Conservation (phyloP, 2,797 vertebrate genomes). For the Australoheros facetus region DNA sequence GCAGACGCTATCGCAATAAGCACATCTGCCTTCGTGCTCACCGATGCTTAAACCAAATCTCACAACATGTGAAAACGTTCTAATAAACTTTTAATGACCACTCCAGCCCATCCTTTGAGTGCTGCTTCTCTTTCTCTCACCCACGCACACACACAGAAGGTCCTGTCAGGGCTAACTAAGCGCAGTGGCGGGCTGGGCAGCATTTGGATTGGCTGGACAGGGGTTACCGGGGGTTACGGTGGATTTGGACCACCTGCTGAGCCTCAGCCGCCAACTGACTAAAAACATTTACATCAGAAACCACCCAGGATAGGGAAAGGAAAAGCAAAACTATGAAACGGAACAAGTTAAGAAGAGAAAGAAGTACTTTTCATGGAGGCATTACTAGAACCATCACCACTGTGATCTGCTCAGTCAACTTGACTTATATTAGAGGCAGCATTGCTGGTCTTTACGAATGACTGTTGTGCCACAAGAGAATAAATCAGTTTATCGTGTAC, state of each 20-base stretch:
- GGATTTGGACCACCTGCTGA: slow-evolving; percentile 99
- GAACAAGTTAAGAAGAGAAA: slow-evolving; percentile 19
- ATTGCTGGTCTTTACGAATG: not conserved
- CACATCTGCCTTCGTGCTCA: not conserved
- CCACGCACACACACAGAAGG: slow-evolving; percentile 47
- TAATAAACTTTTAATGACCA: slow-evolving; percentile 88
- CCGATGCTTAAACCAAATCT: slow-evolving; percentile 39
- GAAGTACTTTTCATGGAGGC: not conserved
- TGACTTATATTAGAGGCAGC: not conserved
- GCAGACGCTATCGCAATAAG: not conserved
- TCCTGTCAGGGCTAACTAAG: slow-evolving; percentile 74
- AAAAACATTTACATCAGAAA: slow-evolving; percentile 97
- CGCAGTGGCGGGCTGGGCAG: slow-evolving; percentile 57
- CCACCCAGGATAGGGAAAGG: slow-evolving; percentile 83
- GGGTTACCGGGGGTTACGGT: slow-evolving; percentile 88
- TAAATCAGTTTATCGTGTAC: not conserved
- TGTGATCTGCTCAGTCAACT: not conserved
- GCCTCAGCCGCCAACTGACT: slow-evolving; percentile 96
- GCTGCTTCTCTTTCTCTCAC: slow-evolving; percentile 68
- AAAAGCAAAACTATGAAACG: not conserved
- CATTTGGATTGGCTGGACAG: slow-evolving; percentile 76
- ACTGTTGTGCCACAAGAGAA: not conserved
- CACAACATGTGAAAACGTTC: slow-evolving; percentile 66
- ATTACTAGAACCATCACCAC: not conserved
- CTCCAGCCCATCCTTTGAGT: slow-evolving; percentile 72